Percentiles rank a stretch among this genome's conserved stretches.
phyloP scores from a whole-genome alignment of 23 tunicate genomes.

The Styela plicata region DNA sequence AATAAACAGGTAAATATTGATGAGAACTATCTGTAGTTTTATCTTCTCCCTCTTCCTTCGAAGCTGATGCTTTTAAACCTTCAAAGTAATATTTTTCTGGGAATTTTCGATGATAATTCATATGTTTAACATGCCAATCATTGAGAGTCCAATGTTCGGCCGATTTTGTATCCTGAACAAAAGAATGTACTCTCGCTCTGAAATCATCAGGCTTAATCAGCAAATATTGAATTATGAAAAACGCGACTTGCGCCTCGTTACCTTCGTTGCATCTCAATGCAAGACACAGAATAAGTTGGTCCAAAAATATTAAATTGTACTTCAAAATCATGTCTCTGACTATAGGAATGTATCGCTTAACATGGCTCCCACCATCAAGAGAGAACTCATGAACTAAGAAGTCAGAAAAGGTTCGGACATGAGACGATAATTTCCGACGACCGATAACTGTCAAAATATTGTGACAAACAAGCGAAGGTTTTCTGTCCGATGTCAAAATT shows the following conservation, averaged over 20 bases:
- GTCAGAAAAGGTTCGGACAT: conserved; percentile 77
- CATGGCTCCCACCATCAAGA: conserved; percentile 53
- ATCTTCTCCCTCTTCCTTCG: background rate
- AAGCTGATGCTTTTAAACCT: conserved; percentile 26
- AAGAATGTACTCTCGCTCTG: conserved; percentile 48
- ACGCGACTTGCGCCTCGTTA: conserved; percentile 82
- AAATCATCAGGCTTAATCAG: conserved; percentile 89
- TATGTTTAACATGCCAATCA: conserved; percentile 86
- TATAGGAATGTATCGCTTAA: conserved; percentile 26
- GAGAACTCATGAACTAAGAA: conserved; percentile 79
- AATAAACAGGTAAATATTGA: conserved; percentile 66
- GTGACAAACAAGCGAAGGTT: conserved; percentile 38
- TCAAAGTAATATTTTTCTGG: conserved; percentile 81
- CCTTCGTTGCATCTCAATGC: conserved; percentile 76
- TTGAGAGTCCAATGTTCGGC: conserved; percentile 66
- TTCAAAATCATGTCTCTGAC: conserved; percentile 87
- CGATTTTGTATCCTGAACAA: conserved; percentile 66
- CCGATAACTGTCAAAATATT: conserved; percentile 26
- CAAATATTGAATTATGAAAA: conserved; percentile 84
- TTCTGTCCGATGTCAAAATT: conserved; percentile 57
- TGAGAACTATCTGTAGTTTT: background rate
- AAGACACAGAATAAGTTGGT: conserved; percentile 79
- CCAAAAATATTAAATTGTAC: conserved; percentile 70
- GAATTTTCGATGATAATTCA: conserved; percentile 83
- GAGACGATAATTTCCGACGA: conserved; percentile 44